Evolutionary conservation across 2,888 invertebrate species (phyloP).

Genomic region (Erannis defoliaria): DNA sequence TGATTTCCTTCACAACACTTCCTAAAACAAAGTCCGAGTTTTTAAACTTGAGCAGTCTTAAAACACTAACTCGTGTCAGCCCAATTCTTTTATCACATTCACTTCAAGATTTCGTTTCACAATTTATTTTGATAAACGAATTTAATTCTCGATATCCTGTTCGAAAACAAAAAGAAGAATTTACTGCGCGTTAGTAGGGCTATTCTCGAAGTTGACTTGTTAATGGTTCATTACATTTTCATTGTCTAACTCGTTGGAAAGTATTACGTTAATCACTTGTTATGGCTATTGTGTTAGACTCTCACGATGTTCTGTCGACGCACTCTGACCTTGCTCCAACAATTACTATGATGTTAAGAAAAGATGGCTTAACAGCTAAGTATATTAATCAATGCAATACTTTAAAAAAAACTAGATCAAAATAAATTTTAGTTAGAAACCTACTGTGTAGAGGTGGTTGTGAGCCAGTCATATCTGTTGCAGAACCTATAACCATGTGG

Average conservation of each 20-base stretch:
- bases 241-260: constrained; percentile 48
- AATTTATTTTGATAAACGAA: background rate
- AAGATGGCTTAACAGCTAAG: constrained; percentile 3
- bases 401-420: too few species aligned
- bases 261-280: constrained; percentile 46
- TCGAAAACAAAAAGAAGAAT: background rate
- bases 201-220: constrained; percentile 7
- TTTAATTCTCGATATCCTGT: background rate
- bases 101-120: constrained; percentile 6
- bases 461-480: too few species aligned
- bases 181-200: constrained; percentile 7
- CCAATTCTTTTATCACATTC: background rate
- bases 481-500: background rate
- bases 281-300: constrained; percentile 52
- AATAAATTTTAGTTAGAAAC: too few species aligned
- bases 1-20: constrained; percentile 54
- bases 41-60: background rate
- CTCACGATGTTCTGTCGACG: constrained; percentile 59
- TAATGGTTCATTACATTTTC: constrained; percentile 26
- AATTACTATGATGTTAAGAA: constrained; percentile 44
- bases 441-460: too few species aligned
- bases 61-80: constrained; percentile 27
- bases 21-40: constrained; percentile 19
- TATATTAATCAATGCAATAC: too few species aligned
- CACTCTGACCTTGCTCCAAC: constrained; percentile 59